These are phyloP conservation scores for Amblyopsis rosae DNA, from an alignment of 2,113 vertebrate species.

Conservation along the genomic window DNA sequence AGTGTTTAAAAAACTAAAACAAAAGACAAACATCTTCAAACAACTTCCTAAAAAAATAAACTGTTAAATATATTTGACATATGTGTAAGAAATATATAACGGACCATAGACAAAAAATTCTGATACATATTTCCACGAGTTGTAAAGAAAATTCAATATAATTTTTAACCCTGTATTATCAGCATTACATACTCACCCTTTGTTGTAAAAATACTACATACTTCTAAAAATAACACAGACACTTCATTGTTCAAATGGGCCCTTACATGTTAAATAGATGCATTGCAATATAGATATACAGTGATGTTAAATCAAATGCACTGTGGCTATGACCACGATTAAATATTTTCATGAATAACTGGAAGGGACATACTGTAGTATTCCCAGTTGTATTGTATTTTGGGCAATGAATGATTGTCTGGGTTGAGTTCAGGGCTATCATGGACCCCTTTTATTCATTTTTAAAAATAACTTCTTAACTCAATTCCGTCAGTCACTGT, in stretches of 20 bases:
- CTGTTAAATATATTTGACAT: slow-evolving; percentile 64
- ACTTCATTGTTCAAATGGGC: slow-evolving; percentile 51
- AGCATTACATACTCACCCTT: slow-evolving; percentile 31
- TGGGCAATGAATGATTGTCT: slow-evolving; percentile 38
- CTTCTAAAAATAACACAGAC: slow-evolving; percentile 9
- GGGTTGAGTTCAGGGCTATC: slow-evolving; percentile 7
- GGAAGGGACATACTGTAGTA: background rate
- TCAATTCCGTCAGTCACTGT: slow-evolving; percentile 17
- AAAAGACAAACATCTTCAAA: slow-evolving; percentile 33
- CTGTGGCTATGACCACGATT: no score
- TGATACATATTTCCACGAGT: slow-evolving; percentile 31
- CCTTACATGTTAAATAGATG: slow-evolving; percentile 3
- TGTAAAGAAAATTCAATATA: slow-evolving; percentile 21
- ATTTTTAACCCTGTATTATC: slow-evolving; percentile 43
- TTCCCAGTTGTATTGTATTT: background rate
- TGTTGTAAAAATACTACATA: slow-evolving; percentile 46
- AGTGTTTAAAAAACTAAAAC: slow-evolving; percentile 30
- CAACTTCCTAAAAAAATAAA: slow-evolving; percentile 56
- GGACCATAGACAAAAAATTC: slow-evolving; percentile 46
- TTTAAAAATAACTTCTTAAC: background rate
- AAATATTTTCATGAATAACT: no score
- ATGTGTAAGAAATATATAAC: slow-evolving; percentile 57
- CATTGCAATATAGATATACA: background rate
- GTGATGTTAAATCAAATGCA: background rate
- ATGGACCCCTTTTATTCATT: background rate